Percentiles rank a stretch among this genome's conserved stretches.
Evolutionary conservation across 2,113 vertebrate genomes (phyloP).

Genomic region (Cromileptes altivelis): DNA sequence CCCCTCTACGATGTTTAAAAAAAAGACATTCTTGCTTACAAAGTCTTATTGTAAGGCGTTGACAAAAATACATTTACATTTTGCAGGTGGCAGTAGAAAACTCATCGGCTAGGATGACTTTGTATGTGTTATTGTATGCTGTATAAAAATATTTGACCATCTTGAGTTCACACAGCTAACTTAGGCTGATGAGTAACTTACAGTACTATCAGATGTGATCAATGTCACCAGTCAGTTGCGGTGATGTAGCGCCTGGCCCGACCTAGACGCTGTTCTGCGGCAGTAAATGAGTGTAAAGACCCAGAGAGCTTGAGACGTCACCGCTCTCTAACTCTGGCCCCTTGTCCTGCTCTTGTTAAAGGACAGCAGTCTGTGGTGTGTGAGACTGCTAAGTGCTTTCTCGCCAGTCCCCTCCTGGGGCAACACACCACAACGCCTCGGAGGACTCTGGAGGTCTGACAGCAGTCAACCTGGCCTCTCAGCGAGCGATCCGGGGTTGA

Average conservation of each 20-base stretch:
- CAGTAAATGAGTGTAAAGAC: slow-evolving; percentile 50
- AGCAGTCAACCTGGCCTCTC: slow-evolving; percentile 51
- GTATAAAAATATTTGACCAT: slow-evolving; percentile 79
- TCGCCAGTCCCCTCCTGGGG: slow-evolving; percentile 27
- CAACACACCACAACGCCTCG: slow-evolving; percentile 18
- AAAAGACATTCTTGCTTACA: slow-evolving; percentile 74
- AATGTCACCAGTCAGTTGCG: slow-evolving; percentile 37
- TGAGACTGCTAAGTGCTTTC: slow-evolving; percentile 60
- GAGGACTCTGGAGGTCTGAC: slow-evolving; percentile 55
- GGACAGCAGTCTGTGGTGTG: slow-evolving; percentile 46
- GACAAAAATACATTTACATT: slow-evolving; percentile 65
- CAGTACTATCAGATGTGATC: slow-evolving; percentile 65
- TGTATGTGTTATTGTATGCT: slow-evolving; percentile 48
- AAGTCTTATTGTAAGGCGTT: slow-evolving; percentile 80
- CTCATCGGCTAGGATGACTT: slow-evolving; percentile 62
- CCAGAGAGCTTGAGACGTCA: slow-evolving; percentile 37
- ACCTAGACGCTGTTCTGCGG: slow-evolving; percentile 45
- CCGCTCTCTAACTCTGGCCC: slow-evolving; percentile 43
- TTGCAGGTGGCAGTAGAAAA: slow-evolving; percentile 61
- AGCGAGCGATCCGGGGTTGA: slow-evolving; percentile 33
- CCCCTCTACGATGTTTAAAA: slow-evolving; percentile 44
- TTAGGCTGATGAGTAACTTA: slow-evolving; percentile 64
- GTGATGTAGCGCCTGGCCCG: slow-evolving; percentile 7
- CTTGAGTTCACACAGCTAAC: slow-evolving; percentile 60
- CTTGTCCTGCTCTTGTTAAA: slow-evolving; percentile 47